Evolutionary conservation across 2,888 invertebrate species (phyloP).

Genomic region (Nyleta sp.): DNA sequence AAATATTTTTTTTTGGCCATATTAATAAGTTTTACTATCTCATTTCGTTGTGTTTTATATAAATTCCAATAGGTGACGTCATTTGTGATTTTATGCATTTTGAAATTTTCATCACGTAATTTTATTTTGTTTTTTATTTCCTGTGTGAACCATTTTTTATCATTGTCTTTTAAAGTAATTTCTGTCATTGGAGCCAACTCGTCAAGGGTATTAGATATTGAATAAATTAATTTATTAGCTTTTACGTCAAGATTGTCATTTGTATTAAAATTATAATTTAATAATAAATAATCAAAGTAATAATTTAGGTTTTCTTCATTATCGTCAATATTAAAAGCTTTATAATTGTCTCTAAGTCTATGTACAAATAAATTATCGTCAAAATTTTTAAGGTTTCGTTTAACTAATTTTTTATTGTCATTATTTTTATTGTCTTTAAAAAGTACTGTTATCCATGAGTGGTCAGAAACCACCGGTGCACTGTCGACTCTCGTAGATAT

Average conservation of each 20-base stretch:
- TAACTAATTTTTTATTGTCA: slow-evolving; percentile 9
- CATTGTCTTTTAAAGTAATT: slow-evolving; percentile 12
- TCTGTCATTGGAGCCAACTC: slow-evolving; percentile 5
- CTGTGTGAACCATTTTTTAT: slow-evolving; percentile 27
- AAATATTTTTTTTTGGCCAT: slow-evolving; percentile 12
- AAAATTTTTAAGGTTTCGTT: slow-evolving; percentile 32
- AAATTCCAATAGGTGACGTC: slow-evolving; percentile 1
- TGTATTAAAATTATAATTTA: slow-evolving; percentile 15
- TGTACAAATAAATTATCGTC: slow-evolving; percentile 24
- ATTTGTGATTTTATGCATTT: slow-evolving; percentile 10
- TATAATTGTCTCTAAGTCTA: slow-evolving; percentile 10
- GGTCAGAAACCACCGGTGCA: slow-evolving; percentile 35
- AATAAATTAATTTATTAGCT: slow-evolving; percentile 24
- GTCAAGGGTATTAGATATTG: neutral
- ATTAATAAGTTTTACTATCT: neutral
- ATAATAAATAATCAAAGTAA: neutral
- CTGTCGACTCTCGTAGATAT: slow-evolving; percentile 5
- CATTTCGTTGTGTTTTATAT: slow-evolving; percentile 21
- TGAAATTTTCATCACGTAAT: neutral
- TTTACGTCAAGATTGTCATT: slow-evolving; percentile 14
- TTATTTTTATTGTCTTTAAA: slow-evolving; percentile 9
- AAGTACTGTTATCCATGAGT: slow-evolving; percentile 26
- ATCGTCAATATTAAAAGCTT: slow-evolving; percentile 5
- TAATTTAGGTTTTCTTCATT: slow-evolving; percentile 16
- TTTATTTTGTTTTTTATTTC: slow-evolving; percentile 3